Conservation (phyloP, 2,113 vertebrate genomes). For the Nerophis lumbriciformis region DNA sequence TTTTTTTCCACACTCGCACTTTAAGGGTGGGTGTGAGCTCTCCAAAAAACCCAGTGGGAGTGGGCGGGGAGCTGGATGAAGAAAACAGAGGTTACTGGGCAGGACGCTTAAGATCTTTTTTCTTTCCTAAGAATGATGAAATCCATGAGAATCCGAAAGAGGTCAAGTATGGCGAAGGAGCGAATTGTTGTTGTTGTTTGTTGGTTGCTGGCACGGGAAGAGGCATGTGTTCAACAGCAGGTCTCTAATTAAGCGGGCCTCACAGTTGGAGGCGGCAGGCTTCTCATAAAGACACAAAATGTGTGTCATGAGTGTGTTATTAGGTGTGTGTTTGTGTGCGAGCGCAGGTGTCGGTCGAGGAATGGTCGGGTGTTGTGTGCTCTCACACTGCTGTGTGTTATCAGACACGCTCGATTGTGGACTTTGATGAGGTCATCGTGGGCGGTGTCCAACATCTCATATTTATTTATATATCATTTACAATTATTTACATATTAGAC, state of each 20-base stretch:
- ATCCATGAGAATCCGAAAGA: background rate
- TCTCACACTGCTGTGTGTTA: too few species aligned
- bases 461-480: too few species aligned
- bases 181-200: conserved; percentile 17
- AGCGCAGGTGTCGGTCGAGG: background rate
- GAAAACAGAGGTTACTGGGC: background rate
- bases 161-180: conserved; percentile 9
- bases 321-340: background rate
- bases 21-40: background rate
- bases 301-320: conserved; percentile 35
- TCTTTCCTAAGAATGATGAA: background rate
- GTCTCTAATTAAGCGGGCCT: conserved; percentile 67
- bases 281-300: conserved; percentile 43
- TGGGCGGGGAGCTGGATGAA: background rate
- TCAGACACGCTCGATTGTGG: too few species aligned
- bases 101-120: background rate
- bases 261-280: conserved; percentile 52
- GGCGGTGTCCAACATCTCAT: too few species aligned
- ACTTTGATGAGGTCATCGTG: too few species aligned
- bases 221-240: conserved; percentile 55
- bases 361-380: background rate
- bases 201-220: conserved; percentile 28
- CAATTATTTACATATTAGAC: too few species aligned
- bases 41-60: background rate
- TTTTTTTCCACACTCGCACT: background rate